Conservation (phyloP, 2,888 invertebrate genomes). For the Blastobasis lacticolella region DNA sequence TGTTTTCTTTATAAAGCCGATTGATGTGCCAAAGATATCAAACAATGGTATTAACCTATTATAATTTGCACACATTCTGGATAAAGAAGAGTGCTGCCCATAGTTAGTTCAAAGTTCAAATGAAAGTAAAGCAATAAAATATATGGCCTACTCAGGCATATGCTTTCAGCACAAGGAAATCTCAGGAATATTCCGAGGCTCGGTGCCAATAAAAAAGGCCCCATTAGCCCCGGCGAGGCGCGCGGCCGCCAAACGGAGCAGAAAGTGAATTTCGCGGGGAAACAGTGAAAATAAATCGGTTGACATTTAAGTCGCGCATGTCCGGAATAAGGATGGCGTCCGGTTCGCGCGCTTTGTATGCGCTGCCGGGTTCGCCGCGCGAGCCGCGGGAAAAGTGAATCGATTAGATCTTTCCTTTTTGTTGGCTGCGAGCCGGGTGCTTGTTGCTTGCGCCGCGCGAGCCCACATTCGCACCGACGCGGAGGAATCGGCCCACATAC, state of each 20-base stretch:
- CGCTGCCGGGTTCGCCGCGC: slow-evolving; percentile 16
- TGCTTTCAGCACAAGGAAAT: not conserved
- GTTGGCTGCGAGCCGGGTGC: too few relatives aligned
- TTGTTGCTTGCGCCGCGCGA: too few relatives aligned
- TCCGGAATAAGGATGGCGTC: slow-evolving; percentile 34
- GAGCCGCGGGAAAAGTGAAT: slow-evolving; percentile 7
- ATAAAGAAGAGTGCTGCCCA: too few relatives aligned
- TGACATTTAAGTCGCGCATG: slow-evolving; percentile 30
- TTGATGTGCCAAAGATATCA: too few relatives aligned
- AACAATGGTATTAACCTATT: too few relatives aligned
- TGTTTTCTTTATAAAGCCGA: too few relatives aligned
- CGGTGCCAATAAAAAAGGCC: slow-evolving; percentile 1
- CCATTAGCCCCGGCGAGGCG: slow-evolving; percentile 8
- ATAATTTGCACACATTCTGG: too few relatives aligned
- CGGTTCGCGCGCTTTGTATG: slow-evolving; percentile 25
- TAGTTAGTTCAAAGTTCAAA: too few relatives aligned
- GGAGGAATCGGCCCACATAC: too few relatives aligned
- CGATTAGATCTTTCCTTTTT: slow-evolving; percentile 10
- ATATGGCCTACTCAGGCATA: too few relatives aligned
- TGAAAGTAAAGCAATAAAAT: too few relatives aligned
- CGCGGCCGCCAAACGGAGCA: slow-evolving; percentile 35
- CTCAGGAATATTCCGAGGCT: not conserved
- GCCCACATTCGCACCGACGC: too few relatives aligned
- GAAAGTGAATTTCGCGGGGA: slow-evolving; percentile 58
- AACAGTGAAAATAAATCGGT: slow-evolving; percentile 51